Base-by-base conservation (phyloP, 2,888 invertebrate species). In the Coremacera marginata region DNA sequence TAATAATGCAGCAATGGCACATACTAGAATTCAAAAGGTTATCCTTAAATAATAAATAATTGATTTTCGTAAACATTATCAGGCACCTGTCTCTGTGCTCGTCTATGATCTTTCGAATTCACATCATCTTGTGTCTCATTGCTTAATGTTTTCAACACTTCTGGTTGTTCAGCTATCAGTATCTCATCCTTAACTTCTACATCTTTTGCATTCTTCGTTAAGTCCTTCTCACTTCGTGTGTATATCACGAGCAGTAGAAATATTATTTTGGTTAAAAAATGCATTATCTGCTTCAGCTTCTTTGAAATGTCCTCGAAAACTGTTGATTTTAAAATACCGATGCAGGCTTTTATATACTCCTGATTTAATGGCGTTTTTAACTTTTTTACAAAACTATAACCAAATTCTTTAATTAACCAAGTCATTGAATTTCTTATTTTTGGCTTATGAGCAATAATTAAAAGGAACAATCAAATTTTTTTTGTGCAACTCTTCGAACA, bases 311-410 rank as follows among this genome's bases (percentile, higher is more conserved):
- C 5, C n/a, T 60, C 37, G 25, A 34, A 37, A 37, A 57, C 71
- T 71, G 71, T 37, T 37, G 4, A 2, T 34, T 34, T 16, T 2
- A 7, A 9, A 5, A 7, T 8, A 11, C 5, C 16, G 3, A 19
- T 60, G 7, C 11, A 8, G 9, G 57, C 71, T 71, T 71, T 60
- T 71, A 71, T 71, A 71, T 71, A 51, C 9, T 34, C 3, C 7
- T 65, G 19, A 4, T 49, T 9, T 1, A 9, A 9, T 11, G 25
- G 9, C 27, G 5, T 68, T 51, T 49, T 19, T 14, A 49, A 51
- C 2, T 37, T 34, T 65, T 9, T 14, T n/a, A 19, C 16, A 19
- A 22, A 55, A 3, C 9, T 19, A 27, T 19, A 37, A 3, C 31
- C 16, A 16, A 31, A 1, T 60, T 60, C 7, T 25, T 22, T 19